Percentiles rank a stretch among this genome's conserved stretches.
These are phyloP conservation scores for Leucophora obtusa DNA, from an alignment of 2,888 invertebrate genomes.

Conservation along the genomic window DNA sequence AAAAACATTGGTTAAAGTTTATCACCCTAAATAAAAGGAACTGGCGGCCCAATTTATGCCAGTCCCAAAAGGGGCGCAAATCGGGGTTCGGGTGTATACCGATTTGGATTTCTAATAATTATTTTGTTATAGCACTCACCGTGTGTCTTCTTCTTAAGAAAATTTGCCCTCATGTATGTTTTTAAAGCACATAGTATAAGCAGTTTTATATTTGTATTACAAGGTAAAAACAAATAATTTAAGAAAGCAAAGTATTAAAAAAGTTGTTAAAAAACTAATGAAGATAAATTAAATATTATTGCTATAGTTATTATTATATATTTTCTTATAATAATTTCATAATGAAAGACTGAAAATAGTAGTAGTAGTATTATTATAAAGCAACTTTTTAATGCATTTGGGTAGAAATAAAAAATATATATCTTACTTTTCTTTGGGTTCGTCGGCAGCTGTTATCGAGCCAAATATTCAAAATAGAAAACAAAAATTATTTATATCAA, in stretches of 20 bases:
- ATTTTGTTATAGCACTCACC: conserved; percentile 51
- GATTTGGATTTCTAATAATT: not conserved
- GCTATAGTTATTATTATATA: not conserved
- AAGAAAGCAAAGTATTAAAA: conserved; percentile 23
- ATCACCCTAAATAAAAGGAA: too few species aligned
- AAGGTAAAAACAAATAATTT: conserved; percentile 36
- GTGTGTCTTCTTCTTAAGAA: conserved; percentile 33
- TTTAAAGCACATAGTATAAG: conserved; percentile 37
- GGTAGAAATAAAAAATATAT: conserved; percentile 5
- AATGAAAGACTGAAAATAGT: not conserved
- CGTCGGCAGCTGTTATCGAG: conserved; percentile 91
- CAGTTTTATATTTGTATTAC: conserved; percentile 20
- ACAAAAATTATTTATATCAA: conserved; percentile 30
- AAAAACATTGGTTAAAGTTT: too few species aligned
- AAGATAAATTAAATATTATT: not conserved
- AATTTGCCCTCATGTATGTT: conserved; percentile 45
- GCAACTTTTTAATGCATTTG: not conserved
- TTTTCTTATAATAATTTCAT: not conserved
- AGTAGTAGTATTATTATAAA: not conserved
- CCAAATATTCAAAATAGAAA: conserved; percentile 48
- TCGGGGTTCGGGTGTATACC: too few species aligned
- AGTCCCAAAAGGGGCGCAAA: too few species aligned
- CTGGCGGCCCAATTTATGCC: too few species aligned
- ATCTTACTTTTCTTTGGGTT: conserved; percentile 95
- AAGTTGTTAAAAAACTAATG: not conserved